These are phyloP conservation scores for Buathra laborator DNA, from an alignment of 2,888 invertebrate genomes.

Conservation along the genomic window DNA sequence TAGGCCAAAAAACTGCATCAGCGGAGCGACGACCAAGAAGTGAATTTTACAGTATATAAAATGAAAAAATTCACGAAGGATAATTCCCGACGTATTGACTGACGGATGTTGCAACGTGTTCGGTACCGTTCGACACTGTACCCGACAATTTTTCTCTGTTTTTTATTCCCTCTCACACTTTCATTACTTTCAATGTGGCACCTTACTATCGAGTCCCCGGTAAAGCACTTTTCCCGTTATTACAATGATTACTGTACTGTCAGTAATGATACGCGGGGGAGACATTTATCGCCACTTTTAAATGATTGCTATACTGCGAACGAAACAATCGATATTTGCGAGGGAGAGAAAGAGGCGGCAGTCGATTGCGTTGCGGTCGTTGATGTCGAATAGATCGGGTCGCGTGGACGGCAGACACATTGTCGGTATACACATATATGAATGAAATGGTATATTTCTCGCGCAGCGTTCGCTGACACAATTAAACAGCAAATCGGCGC, in stretches of 20 bases:
- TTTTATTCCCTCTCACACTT: conserved; percentile 4
- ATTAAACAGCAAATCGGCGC: not conserved
- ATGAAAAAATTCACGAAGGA: conserved; percentile 1
- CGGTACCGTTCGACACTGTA: not conserved
- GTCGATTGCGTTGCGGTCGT: conserved; percentile 22
- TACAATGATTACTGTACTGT: not conserved
- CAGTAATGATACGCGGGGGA: conserved; percentile 44
- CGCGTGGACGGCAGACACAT: conserved; percentile 3
- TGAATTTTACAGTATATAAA: not conserved
- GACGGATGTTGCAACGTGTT: conserved; percentile 40
- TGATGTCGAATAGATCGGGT: conserved; percentile 21
- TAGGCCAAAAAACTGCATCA: conserved; percentile 12
- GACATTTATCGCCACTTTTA: conserved; percentile 39
- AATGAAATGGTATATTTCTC: not conserved
- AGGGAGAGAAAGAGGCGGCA: not conserved
- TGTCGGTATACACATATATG: not conserved
- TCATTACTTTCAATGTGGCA: not conserved
- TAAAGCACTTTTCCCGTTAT: conserved; percentile 44
- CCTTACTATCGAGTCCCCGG: not conserved
- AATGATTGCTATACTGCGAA: not conserved
- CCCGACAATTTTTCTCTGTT: conserved; percentile 23
- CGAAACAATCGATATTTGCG: conserved; percentile 24
- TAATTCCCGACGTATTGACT: conserved; percentile 34
- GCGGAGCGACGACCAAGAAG: not conserved
- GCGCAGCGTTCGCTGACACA: not conserved